phyloP scores from a whole-genome alignment of 2,797 vertebrate species.

The Coracias cyanogaster region DNA sequence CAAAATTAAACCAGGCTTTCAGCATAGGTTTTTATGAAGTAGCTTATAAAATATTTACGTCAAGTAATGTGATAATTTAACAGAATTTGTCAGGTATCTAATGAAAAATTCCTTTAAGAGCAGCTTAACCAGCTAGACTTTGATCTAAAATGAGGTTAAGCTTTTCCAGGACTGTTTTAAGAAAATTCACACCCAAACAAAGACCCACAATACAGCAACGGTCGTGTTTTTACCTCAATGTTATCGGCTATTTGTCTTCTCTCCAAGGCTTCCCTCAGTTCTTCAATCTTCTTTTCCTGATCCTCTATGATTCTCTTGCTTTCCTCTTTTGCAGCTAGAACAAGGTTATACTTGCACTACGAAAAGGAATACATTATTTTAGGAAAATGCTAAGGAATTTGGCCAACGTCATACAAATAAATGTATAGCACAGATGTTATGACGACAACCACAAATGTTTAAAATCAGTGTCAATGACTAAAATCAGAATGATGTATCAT shows the following conservation, averaged over 20 bases:
- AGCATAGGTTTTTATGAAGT: conserved; percentile 29
- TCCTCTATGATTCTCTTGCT: conserved; percentile 74
- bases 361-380: background rate
- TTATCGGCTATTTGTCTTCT: conserved; percentile 85
- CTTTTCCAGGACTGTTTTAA: background rate
- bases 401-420: background rate
- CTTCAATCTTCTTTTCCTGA: conserved; percentile 84
- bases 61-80: conserved; percentile 13
- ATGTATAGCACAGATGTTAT: background rate
- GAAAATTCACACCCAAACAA: background rate
- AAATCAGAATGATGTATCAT: background rate
- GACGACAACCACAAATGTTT: background rate
- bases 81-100: conserved; percentile 29
- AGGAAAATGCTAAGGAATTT: background rate
- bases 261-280: conserved; percentile 84
- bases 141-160: background rate
- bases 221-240: conserved; percentile 84
- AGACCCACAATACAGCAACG: background rate
- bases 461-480: background rate
- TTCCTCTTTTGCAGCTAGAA: conserved; percentile 85
- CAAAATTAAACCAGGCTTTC: conserved; percentile 41
- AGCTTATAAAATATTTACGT: conserved; percentile 51
- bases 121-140: conserved; percentile 7
- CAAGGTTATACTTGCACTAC: conserved; percentile 85
- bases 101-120: conserved; percentile 28